These are phyloP conservation scores for Tachystola acroxantha DNA, from an alignment of 2,888 invertebrate genomes.

Conservation along the genomic window DNA sequence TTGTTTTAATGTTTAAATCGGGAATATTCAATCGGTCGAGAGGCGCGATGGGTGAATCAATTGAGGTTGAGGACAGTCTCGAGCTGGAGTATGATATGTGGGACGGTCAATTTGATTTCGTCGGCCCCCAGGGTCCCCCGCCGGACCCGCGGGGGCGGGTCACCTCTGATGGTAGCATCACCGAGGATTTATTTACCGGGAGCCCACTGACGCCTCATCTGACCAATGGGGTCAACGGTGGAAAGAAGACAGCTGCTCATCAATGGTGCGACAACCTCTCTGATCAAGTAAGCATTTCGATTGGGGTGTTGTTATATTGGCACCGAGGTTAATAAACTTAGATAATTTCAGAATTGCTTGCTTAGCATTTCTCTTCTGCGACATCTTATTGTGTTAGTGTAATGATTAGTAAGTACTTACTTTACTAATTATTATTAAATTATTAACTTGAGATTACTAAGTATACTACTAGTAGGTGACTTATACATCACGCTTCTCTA, in stretches of 20 bases:
- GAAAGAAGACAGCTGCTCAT: slow-evolving; percentile 75
- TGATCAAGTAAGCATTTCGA: slow-evolving; percentile 74
- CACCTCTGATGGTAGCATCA: slow-evolving; percentile 58
- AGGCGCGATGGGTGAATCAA: slow-evolving; percentile 62
- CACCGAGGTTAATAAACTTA: too few relatives aligned
- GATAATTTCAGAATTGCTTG: too few relatives aligned
- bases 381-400: too few relatives aligned
- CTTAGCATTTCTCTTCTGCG: too few relatives aligned
- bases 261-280: slow-evolving; percentile 79
- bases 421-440: too few relatives aligned
- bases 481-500: too few relatives aligned
- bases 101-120: slow-evolving; percentile 93
- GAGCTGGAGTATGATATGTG: slow-evolving; percentile 92
- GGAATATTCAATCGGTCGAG: slow-evolving; percentile 63
- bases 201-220: slow-evolving; percentile 66
- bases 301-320: background rate
- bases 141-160: slow-evolving; percentile 51
- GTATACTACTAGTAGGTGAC: too few relatives aligned
- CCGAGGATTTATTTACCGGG: slow-evolving; percentile 70
- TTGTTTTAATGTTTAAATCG: slow-evolving; percentile 68
- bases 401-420: too few relatives aligned
- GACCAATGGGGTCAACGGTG: slow-evolving; percentile 69
- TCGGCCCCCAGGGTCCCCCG: slow-evolving; percentile 78
- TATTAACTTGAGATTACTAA: too few relatives aligned
- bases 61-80: slow-evolving; percentile 77